Conservation (phyloP, 2,797 vertebrate genomes). For the Notolabrus celidotus region DNA sequence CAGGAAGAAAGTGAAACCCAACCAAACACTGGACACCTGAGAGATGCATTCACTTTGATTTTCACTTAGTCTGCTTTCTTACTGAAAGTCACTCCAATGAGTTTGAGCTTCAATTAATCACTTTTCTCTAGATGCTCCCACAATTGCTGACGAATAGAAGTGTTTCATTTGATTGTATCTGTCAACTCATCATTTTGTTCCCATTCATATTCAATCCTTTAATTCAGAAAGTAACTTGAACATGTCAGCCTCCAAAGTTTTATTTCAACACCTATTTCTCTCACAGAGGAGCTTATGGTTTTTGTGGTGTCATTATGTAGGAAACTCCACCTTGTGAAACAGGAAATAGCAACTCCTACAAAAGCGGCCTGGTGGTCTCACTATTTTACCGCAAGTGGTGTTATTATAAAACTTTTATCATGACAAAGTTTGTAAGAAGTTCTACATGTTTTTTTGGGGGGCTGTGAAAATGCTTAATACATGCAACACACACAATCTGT, state of each 20-base stretch:
- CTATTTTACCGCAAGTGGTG: background rate
- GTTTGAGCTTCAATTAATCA: background rate
- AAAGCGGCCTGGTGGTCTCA: background rate
- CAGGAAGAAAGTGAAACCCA: constrained; percentile 41
- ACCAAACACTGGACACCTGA: constrained; percentile 25
- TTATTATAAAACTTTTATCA: background rate
- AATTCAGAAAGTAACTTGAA: too few relatives aligned
- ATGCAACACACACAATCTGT: constrained; percentile 11
- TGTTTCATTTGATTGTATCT: too few relatives aligned
- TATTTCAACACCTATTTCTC: background rate
- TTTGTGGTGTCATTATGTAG: background rate
- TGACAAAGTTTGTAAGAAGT: background rate
- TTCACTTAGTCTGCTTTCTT: background rate
- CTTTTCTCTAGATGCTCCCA: background rate
- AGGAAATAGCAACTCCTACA: background rate
- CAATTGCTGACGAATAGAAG: too few relatives aligned
- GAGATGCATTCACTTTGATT: constrained; percentile 4
- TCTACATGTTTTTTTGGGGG: background rate
- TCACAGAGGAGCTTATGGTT: background rate
- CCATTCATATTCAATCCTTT: background rate
- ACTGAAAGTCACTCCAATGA: constrained; percentile 3
- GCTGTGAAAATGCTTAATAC: background rate
- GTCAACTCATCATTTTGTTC: background rate
- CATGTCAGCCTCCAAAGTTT: background rate
- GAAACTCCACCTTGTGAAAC: constrained; percentile 1